Base-by-base conservation (phyloP, 2,888 invertebrate species). In the Pharmacophagus antenor region DNA sequence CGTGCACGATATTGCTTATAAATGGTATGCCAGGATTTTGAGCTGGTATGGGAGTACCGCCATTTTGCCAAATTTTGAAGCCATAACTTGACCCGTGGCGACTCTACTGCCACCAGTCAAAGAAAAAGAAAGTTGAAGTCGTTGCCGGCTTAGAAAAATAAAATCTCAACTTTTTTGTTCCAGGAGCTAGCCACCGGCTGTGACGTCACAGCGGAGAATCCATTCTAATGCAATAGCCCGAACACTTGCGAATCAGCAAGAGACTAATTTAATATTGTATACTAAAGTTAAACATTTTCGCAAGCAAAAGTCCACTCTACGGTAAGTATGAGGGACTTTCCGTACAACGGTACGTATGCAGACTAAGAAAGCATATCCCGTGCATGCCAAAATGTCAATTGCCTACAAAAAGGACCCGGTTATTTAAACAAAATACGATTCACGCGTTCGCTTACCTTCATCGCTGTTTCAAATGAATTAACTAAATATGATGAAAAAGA, bases 111-210 rank as follows among this genome's bases (percentile, higher is more conserved):
- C 3, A 10, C 10, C 10, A 12, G 31, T 3, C 12, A 31, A 31
- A 31, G 15, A 27, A 7, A 27, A 8, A 10, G 2, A 27, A 7
- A 27, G 7, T 27, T 2, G 7, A 27, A 12, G 6, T 27, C 8
- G 27, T 5, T 27, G 5, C 12, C 12, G 12, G 8, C 12, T 12
- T 31, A 31, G 10, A 27, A 27, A 25, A 1, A n/a, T n/a, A n/a
- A n/a, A 27, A 27, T 12, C 2, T 31, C 4, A 23, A 12, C 37
- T 44, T 10, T 5, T 58, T 61, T 31, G 22, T 64, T 57, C 1
- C 68, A 75, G 75, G 72, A 71, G 41, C 63, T 62, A 64, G 58
- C 63, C 23, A 52, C 62, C 56, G 57, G 65, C 67, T 62, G 67
- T 66, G 71, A 70, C 65, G 65, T 54, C 59, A 65, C 69, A 63